Evolutionary conservation across 2,113 vertebrate species (phyloP).

Genomic region (Podarcis muralis): DNA sequence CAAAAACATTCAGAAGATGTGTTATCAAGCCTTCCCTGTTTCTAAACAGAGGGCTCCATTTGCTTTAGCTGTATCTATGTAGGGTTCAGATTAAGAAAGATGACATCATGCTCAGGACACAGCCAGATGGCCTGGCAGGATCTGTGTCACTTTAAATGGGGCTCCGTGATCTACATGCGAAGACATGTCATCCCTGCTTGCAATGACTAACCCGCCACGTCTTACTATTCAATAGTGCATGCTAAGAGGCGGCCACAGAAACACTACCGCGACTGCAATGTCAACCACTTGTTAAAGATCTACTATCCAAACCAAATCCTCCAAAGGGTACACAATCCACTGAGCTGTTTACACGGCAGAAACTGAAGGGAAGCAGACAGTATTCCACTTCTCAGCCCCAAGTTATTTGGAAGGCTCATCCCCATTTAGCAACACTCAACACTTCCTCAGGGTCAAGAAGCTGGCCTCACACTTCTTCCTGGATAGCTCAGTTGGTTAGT

Average conservation of each 20-base stretch:
- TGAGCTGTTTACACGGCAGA: background rate
- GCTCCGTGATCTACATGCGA: background rate
- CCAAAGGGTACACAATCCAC: background rate
- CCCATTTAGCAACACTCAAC: background rate
- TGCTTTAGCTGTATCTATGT: background rate
- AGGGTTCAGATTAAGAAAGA: background rate
- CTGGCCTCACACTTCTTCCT: background rate
- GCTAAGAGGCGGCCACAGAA: no score
- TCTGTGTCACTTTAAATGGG: background rate
- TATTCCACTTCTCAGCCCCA: background rate
- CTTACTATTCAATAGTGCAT: background rate
- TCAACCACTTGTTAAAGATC: background rate
- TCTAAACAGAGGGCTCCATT: background rate
- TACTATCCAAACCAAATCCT: background rate
- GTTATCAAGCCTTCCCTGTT: background rate
- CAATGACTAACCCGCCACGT: conserved; percentile 15
- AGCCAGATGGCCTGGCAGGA: background rate
- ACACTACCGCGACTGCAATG: background rate
- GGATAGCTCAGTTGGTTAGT: no score
- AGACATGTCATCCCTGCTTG: background rate
- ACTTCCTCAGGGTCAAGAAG: background rate
- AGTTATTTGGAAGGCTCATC: background rate
- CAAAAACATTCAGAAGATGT: background rate
- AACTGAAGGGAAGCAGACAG: background rate
- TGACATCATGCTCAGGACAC: background rate